Base-by-base conservation (phyloP, 2,797 vertebrate species). In the Pseudomugil gertrudae region DNA sequence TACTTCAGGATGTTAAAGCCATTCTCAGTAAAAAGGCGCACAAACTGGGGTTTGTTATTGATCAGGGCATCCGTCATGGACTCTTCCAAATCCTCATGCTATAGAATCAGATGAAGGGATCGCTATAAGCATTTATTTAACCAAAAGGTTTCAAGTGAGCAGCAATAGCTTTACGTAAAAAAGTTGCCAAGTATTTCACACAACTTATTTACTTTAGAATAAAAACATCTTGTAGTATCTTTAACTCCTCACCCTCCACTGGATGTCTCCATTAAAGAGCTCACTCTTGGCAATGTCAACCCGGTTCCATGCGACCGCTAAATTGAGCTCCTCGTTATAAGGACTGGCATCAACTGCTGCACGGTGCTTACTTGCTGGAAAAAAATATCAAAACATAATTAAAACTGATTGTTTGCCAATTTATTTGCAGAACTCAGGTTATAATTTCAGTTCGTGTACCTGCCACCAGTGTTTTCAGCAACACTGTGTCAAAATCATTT, bases 211-310 rank as follows among this genome's bases (percentile, higher is more conserved):
- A 5, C 2, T 35, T 45, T 4, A 7, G 1, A 63, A 17, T 27
- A 57, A 17, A 32, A 11, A 48, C 23, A 17, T 53, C n/a, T 50
- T 33, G 15, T 45, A 55, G 57, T 33, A 21, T 33, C 0, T 60
- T 27, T 60, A 19, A 9, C 2, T 15, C 13, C 72, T 84, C 80
- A 97, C 96, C 94, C 84, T 92, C 96, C 96, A 98, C 0, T 93
- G 87, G 48, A 96, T 95, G 81, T 94, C 93, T 57, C 95, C 95
- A 26, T 95, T 95, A 79, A 98, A 97, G 58, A 98, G 93, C 85
- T 97, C 95, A 15, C 93, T 96, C 84, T 95, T 95, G 58, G 96
- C 96, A 14, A 98, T 96, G 86, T 97, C 96, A 32, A 96, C 95
- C 10, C 96, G 93, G 92, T 97, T 96, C 96, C 96, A 98, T 5